phyloP scores from a whole-genome alignment of 2,113 vertebrate species.

The Sapajus apella region DNA sequence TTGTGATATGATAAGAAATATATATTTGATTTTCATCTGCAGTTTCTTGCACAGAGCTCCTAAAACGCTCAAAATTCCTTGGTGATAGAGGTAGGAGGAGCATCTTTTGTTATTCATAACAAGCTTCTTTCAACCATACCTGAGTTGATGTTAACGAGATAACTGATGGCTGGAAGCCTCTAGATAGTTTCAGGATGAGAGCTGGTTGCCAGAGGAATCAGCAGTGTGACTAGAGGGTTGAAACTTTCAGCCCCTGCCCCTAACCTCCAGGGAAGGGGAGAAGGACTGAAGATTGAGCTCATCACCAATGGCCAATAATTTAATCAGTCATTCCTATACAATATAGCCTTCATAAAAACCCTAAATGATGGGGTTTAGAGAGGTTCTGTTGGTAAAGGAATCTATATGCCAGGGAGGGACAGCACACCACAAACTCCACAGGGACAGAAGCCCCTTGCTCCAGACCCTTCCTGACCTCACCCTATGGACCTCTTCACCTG shows the following conservation, averaged over 20 bases:
- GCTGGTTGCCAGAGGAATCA: background rate
- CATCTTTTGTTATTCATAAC: background rate
- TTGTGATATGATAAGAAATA: background rate
- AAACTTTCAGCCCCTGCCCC: background rate
- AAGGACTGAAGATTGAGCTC: background rate
- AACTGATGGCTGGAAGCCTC: background rate
- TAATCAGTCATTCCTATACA: too few species aligned
- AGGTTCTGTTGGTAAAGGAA: background rate
- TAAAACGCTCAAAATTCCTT: background rate
- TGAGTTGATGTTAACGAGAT: background rate
- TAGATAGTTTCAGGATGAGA: background rate
- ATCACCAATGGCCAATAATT: background rate
- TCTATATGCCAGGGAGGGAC: background rate
- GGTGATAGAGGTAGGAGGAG: background rate
- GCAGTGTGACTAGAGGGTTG: accelerated
- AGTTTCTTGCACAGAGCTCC: background rate
- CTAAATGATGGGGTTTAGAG: accelerated
- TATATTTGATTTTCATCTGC: background rate
- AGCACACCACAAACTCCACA: background rate
- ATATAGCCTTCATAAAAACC: background rate
- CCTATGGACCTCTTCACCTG: background rate
- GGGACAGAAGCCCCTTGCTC: background rate
- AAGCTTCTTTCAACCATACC: background rate
- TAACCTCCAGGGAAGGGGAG: background rate
- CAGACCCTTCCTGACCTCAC: background rate